These are phyloP conservation scores for Polyommatus icarus DNA, from an alignment of 2,888 invertebrate species.

Conservation along the genomic window DNA sequence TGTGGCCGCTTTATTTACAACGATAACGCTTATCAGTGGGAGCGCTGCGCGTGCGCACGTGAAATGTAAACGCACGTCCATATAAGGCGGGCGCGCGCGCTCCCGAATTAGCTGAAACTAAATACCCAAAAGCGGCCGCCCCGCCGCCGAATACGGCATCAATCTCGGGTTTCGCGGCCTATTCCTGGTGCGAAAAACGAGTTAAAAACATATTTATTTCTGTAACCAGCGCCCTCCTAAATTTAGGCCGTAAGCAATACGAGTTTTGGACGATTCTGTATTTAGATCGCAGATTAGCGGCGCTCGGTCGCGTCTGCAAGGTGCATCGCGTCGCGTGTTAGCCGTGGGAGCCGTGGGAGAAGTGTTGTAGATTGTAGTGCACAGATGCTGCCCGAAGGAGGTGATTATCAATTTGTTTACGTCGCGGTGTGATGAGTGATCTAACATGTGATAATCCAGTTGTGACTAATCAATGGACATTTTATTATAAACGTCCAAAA, in stretches of 20 bases:
- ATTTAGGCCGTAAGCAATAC: slow-evolving; percentile 79
- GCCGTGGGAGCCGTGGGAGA: slow-evolving; percentile 38
- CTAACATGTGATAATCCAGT: background rate
- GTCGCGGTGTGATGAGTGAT: slow-evolving; percentile 8
- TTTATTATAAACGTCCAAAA: background rate
- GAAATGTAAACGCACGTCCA: slow-evolving; percentile 38
- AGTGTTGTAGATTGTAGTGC: slow-evolving; percentile 38
- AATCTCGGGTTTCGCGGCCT: slow-evolving; percentile 75
- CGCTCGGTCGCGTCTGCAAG: slow-evolving; percentile 42
- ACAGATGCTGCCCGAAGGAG: slow-evolving; percentile 75
- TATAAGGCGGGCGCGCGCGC: slow-evolving; percentile 38
- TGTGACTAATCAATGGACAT: background rate
- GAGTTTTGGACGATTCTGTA: slow-evolving; percentile 78
- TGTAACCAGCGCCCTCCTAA: slow-evolving; percentile 75
- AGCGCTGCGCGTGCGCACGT: slow-evolving; percentile 12
- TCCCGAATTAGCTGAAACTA: slow-evolving; percentile 59
- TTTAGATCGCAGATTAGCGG: slow-evolving; percentile 77
- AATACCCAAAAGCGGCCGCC: slow-evolving; percentile 71
- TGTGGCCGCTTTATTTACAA: background rate
- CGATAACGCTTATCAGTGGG: background rate
- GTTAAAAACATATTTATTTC: slow-evolving; percentile 78
- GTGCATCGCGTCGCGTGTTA: slow-evolving; percentile 33
- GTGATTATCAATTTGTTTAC: slow-evolving; percentile 55
- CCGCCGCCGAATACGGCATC: slow-evolving; percentile 76
- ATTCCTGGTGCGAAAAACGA: slow-evolving; percentile 71